Evolutionary conservation across 2,113 vertebrate species (phyloP).

Genomic region (Lophius piscatorius): DNA sequence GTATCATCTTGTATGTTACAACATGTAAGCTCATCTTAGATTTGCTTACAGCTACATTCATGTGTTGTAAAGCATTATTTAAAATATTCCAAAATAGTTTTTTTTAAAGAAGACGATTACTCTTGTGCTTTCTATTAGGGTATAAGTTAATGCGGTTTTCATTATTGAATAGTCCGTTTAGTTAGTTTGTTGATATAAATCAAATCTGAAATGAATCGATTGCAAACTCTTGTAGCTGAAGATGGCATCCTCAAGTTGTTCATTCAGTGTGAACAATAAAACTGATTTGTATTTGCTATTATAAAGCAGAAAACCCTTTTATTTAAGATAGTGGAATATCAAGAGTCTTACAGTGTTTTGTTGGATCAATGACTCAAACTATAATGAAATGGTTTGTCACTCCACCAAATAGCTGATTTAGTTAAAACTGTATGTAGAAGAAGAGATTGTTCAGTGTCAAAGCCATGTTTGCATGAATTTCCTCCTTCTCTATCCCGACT

Average conservation of each 20-base stretch:
- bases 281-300: too few relatives aligned
- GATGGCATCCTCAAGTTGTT: background rate
- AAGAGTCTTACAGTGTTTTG: too few relatives aligned
- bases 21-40: too few relatives aligned
- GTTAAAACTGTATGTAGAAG: background rate
- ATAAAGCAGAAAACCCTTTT: background rate
- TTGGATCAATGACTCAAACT: background rate
- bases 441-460: background rate
- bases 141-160: too few relatives aligned
- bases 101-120: too few relatives aligned
- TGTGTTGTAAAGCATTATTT: background rate
- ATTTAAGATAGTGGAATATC: background rate
- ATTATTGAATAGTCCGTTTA: too few relatives aligned
- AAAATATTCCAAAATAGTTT: too few relatives aligned
- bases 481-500: background rate
- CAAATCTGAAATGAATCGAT: too few relatives aligned
- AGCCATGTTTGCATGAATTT: background rate
- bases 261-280: too few relatives aligned
- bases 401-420: background rate
- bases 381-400: too few relatives aligned
- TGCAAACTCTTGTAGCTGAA: background rate
- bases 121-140: too few relatives aligned
- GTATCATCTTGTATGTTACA: slow-evolving; percentile 3
- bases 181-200: too few relatives aligned
- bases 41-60: background rate